Conservation (phyloP, 2,888 invertebrate species). For the Agapostemon virescens region DNA sequence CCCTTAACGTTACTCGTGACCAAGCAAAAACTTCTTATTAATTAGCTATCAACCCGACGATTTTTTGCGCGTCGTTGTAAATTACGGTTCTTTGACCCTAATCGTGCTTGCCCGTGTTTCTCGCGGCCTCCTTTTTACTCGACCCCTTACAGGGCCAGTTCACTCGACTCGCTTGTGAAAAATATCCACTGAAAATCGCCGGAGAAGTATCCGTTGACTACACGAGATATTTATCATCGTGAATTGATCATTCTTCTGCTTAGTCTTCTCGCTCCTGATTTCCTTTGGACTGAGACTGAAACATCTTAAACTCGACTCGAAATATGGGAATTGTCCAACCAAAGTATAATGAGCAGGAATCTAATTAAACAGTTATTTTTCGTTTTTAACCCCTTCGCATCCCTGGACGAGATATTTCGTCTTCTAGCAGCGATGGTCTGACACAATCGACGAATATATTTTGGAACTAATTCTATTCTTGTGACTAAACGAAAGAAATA, state of each 20-base stretch:
- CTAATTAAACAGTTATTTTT: too few relatives aligned
- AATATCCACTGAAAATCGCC: conserved; percentile 4
- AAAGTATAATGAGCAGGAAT: too few relatives aligned
- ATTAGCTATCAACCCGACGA: conserved; percentile 19
- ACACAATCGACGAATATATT: too few relatives aligned
- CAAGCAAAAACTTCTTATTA: conserved; percentile 19
- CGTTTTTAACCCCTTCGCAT: too few relatives aligned
- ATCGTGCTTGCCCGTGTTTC: conserved; percentile 1
- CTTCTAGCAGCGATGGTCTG: too few relatives aligned
- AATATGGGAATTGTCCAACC: too few relatives aligned
- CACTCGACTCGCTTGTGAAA: neutral
- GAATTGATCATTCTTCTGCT: conserved; percentile 8
- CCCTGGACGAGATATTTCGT: too few relatives aligned
- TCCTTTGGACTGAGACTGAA: neutral
- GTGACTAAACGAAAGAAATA: too few relatives aligned
- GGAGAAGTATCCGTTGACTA: neutral
- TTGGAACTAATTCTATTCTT: too few relatives aligned
- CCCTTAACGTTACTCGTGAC: too few relatives aligned
- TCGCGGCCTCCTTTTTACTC: neutral
- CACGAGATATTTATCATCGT: conserved; percentile 1
- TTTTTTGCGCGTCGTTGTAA: conserved; percentile 13
- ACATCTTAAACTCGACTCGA: too few relatives aligned
- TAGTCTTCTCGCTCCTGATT: neutral
- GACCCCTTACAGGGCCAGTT: neutral
- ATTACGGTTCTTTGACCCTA: conserved; percentile 13